These are phyloP conservation scores for Alca torda DNA, from an alignment of 2,797 vertebrate genomes.

Conservation along the genomic window DNA sequence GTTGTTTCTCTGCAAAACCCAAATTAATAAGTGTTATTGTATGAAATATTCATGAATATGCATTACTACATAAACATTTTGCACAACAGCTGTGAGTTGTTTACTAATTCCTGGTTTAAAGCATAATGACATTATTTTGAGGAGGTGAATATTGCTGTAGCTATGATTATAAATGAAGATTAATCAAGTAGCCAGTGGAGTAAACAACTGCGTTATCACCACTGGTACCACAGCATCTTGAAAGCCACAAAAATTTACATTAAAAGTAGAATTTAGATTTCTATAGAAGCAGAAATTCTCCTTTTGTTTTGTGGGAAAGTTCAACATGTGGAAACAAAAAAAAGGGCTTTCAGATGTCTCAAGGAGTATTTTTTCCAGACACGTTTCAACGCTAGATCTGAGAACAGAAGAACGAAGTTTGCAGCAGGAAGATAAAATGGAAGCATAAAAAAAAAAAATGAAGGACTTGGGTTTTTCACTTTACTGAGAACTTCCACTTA, in stretches of 20 bases:
- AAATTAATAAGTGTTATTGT: conserved; percentile 62
- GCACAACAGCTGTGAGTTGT: conserved; percentile 83
- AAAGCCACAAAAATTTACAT: neutral
- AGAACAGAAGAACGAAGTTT: neutral
- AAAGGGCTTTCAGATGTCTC: neutral
- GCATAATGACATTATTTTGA: conserved; percentile 77
- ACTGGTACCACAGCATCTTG: neutral
- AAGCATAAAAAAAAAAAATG: neutral
- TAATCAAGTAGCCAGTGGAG: conserved; percentile 76
- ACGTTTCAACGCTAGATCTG: neutral
- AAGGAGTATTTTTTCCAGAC: neutral
- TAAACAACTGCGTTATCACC: conserved; percentile 43
- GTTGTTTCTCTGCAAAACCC: conserved; percentile 44
- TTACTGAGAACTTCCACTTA: neutral
- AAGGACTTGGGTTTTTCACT: neutral
- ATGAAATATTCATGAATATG: conserved; percentile 77
- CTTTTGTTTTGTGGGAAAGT: neutral
- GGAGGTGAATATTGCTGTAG: conserved; percentile 64
- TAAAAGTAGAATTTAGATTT: neutral
- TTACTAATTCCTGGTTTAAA: conserved; percentile 84
- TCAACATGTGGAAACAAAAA: neutral
- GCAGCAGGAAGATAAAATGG: neutral
- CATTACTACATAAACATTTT: conserved; percentile 78
- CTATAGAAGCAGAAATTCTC: neutral
- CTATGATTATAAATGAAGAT: conserved; percentile 71